These are phyloP conservation scores for Phyllotreta striolata DNA, from an alignment of 2,888 invertebrate genomes.

Conservation along the genomic window DNA sequence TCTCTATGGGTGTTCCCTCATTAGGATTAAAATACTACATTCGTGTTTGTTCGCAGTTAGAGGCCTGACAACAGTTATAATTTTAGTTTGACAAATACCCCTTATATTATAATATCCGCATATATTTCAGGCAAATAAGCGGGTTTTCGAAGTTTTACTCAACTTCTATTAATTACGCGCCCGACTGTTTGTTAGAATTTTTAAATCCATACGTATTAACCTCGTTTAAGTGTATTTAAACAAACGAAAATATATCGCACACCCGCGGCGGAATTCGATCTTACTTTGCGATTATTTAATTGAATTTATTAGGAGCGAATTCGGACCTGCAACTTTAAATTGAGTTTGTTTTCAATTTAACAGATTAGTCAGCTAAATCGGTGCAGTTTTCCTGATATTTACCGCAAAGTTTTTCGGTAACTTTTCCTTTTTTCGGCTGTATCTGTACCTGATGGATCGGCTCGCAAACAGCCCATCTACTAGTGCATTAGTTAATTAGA, in stretches of 20 bases:
- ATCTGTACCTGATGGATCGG: constrained; percentile 12
- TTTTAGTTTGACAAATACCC: constrained; percentile 6
- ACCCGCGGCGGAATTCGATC: too few relatives aligned
- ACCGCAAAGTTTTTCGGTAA: neutral
- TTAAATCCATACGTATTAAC: too few relatives aligned
- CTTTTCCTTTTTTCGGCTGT: too few relatives aligned
- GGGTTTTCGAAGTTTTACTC: too few relatives aligned
- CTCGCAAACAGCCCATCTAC: too few relatives aligned
- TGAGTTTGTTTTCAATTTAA: constrained; percentile 27
- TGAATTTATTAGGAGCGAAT: constrained; percentile 26
- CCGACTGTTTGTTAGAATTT: too few relatives aligned
- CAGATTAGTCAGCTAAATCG: constrained; percentile 17
- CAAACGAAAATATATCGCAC: too few relatives aligned
- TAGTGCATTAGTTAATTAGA: too few relatives aligned
- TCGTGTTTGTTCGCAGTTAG: neutral
- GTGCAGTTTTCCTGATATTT: constrained; percentile 2
- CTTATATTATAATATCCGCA: too few relatives aligned
- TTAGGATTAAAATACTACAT: neutral
- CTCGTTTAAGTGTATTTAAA: too few relatives aligned
- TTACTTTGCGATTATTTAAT: constrained; percentile 19
- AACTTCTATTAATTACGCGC: too few relatives aligned
- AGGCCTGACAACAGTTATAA: constrained; percentile 2
- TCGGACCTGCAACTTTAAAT: constrained; percentile 26
- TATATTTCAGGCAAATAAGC: too few relatives aligned
- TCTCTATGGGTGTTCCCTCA: constrained; percentile 1